Evolutionary conservation across 2,797 vertebrate genomes (phyloP).

Genomic region (Mallotus villosus): DNA sequence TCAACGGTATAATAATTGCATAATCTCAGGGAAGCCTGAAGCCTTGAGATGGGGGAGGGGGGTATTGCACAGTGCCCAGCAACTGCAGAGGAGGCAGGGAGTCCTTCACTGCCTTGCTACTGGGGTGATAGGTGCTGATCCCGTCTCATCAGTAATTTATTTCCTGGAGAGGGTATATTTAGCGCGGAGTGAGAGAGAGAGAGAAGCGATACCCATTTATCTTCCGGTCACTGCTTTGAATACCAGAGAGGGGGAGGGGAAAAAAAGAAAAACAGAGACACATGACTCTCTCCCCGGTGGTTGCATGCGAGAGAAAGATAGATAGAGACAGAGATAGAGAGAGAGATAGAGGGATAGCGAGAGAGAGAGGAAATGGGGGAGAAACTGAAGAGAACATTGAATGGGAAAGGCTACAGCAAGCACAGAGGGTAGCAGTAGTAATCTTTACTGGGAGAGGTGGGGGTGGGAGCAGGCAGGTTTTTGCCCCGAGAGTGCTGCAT

Average conservation of each 20-base stretch:
- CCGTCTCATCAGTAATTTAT: constrained; percentile 23
- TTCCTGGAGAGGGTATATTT: constrained; percentile 26
- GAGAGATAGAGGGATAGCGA: no score
- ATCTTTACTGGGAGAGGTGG: background rate
- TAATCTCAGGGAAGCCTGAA: constrained; percentile 46
- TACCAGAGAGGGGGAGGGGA: background rate
- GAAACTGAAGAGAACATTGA: no score
- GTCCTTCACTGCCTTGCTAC: background rate
- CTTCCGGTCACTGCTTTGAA: no score
- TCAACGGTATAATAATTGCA: constrained; percentile 51
- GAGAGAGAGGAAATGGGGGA: no score
- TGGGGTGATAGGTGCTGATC: background rate
- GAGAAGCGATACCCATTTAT: background rate
- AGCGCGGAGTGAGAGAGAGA: constrained; percentile 8
- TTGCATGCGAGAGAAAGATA: background rate
- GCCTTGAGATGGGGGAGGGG: constrained; percentile 25
- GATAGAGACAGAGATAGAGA: no score
- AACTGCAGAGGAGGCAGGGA: background rate
- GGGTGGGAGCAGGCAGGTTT: no score
- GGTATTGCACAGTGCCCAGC: background rate
- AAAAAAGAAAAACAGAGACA: no score
- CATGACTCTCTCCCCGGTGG: no score
- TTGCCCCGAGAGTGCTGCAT: background rate
- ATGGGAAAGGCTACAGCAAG: no score
- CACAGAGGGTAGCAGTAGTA: background rate